phyloP scores from a whole-genome alignment of 37 sponge, comb jelly and placozoan genomes.

The Tethya wilhelma region DNA sequence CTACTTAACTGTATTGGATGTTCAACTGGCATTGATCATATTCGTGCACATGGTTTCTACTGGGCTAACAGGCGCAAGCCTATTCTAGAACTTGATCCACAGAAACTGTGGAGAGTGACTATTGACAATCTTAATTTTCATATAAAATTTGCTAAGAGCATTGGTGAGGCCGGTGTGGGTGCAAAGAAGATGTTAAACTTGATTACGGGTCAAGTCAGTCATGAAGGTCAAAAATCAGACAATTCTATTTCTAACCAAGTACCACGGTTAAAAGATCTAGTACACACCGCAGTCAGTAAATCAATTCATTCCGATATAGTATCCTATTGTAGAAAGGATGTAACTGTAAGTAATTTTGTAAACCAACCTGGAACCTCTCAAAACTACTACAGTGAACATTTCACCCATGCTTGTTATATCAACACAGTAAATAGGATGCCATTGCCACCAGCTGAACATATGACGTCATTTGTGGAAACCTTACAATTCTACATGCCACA shows the following conservation, averaged over 20 bases:
- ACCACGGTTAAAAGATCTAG: no score
- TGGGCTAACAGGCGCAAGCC: neutral
- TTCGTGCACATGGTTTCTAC: neutral
- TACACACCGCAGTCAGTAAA: neutral
- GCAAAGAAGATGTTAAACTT: neutral
- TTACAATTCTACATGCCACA: neutral
- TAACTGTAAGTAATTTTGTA: neutral
- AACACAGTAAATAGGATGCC: neutral
- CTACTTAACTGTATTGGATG: constrained; percentile 8
- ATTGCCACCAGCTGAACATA: neutral
- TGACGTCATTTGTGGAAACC: neutral
- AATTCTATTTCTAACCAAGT: no score
- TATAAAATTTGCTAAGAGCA: neutral
- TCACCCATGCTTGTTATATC: neutral
- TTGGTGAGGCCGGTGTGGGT: neutral
- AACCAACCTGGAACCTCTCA: neutral
- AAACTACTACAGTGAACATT: neutral
- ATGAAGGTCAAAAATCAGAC: neutral
- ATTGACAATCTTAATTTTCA: constrained; percentile 22
- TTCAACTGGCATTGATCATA: neutral
- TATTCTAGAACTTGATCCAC: neutral
- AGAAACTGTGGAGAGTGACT: neutral
- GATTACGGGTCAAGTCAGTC: neutral
- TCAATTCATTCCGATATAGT: neutral
- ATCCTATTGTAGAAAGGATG: neutral